Evolutionary conservation across 2,888 invertebrate genomes (phyloP), one percentile per base, ranked within the genome.

Genomic region (Mamestra brassicae): DNA sequence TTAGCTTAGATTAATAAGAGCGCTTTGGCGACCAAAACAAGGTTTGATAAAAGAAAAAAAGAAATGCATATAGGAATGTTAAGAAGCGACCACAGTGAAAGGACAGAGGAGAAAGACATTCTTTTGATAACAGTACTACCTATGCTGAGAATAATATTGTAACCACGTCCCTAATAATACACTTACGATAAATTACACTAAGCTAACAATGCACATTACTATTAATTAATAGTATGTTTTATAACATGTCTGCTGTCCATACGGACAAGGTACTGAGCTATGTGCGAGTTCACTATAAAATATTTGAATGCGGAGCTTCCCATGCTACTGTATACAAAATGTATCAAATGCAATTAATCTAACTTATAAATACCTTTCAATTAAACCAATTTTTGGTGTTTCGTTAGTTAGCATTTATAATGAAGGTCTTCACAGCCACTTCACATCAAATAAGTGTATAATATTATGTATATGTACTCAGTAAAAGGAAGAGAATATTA

Each of bases 171-270:
- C 95, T 96, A 95, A 91, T 89, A 87, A 92, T 94, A 95, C 95
- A 94, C 95, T 96, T 96, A 96, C 89, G 92, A 94, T 95, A 95
- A 95, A 95, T 94, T 93, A 96, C 91, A 91, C 94, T 96, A 95
- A 91, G 91, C 94, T 96, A 96, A 96, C 94, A 94, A 94, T 93
- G 94, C 94, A 95, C 93, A 90, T 94, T 91, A 94, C 94, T 93
- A 93, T 93, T 70, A 71, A 91, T 89, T 89, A 88, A 94, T 92
- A 94, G 93, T 94, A 93, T 91, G 91, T 90, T 89, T 88, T 83
- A 89, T 89, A 91, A 92, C 91, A 93, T 92, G 92, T 94, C 92
- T 93, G 93, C 89, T 87, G 94, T 93, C 94, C 94, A 87, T 83
- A 86, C 73, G 94, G 94, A 95, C 94, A 91, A 93, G 92, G 93